These are phyloP conservation scores for Psilanteris sp. DNA, from an alignment of 1,140 invertebrate genomes.

Conservation along the genomic window DNA sequence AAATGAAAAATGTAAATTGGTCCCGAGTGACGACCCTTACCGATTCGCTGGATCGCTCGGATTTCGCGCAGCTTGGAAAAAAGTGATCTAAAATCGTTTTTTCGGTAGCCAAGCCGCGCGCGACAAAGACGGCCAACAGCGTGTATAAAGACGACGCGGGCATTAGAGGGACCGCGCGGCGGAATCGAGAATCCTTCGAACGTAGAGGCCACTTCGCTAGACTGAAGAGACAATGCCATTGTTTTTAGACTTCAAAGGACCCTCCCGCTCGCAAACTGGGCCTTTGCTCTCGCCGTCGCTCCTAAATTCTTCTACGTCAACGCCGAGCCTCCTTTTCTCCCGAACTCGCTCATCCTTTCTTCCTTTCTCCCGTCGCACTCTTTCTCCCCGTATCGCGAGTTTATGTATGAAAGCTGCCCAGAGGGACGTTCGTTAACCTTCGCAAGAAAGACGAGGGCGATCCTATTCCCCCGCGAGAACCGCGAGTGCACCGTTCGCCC, in stretches of 20 bases:
- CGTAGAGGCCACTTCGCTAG: constrained; percentile 74
- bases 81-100: constrained; percentile 64
- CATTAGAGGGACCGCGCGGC: constrained; percentile 35
- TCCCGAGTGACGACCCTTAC: constrained; percentile 65
- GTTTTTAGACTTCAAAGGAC: constrained; percentile 81
- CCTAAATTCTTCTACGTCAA: constrained; percentile 80
- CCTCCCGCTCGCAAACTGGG: constrained; percentile 75
- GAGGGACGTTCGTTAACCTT: constrained; percentile 66
- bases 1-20: constrained; percentile 68
- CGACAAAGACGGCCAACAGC: constrained; percentile 54
- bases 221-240: constrained; percentile 81
- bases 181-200: constrained; percentile 62
- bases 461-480: constrained; percentile 32
- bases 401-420: constrained; percentile 58
- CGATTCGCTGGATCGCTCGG: constrained; percentile 60
- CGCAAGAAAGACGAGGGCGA: constrained; percentile 46
- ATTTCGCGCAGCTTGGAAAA: constrained; percentile 64
- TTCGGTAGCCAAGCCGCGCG: constrained; percentile 51
- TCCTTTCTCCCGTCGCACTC: constrained; percentile 44
- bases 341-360: constrained; percentile 50
- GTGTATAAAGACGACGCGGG: constrained; percentile 47
- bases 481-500: constrained; percentile 17
- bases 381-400: constrained; percentile 47
- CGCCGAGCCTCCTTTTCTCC: constrained; percentile 58
- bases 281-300: constrained; percentile 79